Percentiles rank a stretch among this genome's conserved stretches.
These are phyloP conservation scores for Ophioninae sp. DNA, from an alignment of 2,888 invertebrate genomes.

Conservation along the genomic window DNA sequence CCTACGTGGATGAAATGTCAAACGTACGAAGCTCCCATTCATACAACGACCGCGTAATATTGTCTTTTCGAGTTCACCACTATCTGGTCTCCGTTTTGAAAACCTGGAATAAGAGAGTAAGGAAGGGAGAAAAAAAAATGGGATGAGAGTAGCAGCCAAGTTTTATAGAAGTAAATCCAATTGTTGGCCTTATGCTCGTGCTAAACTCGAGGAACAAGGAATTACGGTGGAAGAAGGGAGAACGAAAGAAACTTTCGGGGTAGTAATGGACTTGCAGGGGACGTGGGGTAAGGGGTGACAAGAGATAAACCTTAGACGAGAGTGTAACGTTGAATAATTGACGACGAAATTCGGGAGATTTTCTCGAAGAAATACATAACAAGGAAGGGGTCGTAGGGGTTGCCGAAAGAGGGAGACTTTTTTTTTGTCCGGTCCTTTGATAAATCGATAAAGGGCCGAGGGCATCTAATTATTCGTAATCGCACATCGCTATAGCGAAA, in stretches of 20 bases:
- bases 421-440: conserved; percentile 23
- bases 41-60: conserved; percentile 39
- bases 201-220: conserved; percentile 24
- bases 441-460: conserved; percentile 41
- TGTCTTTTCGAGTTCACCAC: conserved; percentile 42
- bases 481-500: not conserved
- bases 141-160: conserved; percentile 33
- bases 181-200: conserved; percentile 41
- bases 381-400: conserved; percentile 5
- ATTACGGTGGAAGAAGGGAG: conserved; percentile 19
- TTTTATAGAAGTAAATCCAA: conserved; percentile 64
- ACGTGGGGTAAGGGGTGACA: not conserved
- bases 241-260: conserved; percentile 28
- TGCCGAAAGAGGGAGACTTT: conserved; percentile 8
- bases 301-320: conserved; percentile 45
- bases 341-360: conserved; percentile 53
- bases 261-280: not conserved
- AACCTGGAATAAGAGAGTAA: not conserved
- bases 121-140: not conserved
- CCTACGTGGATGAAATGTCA: conserved; percentile 77
- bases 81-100: conserved; percentile 22
- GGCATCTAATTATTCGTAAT: not conserved
- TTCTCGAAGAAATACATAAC: conserved; percentile 48
- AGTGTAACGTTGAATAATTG: conserved; percentile 56
- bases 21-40: conserved; percentile 51